Evolutionary conservation across 2,113 vertebrate genomes (phyloP), one percentile per base, ranked within the genome.

Genomic region (Raja brachyura): DNA sequence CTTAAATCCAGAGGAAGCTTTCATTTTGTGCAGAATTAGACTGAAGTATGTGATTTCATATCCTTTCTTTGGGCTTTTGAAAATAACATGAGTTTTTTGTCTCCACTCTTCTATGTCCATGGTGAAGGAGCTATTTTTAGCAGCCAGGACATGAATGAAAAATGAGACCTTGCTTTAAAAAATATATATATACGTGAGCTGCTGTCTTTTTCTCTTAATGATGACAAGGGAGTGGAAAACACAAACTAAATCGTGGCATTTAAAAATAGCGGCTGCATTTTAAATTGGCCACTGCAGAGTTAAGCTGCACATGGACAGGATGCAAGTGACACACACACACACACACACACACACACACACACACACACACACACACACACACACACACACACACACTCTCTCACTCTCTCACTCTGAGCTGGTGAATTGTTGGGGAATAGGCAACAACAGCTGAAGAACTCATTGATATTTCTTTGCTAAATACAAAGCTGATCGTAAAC

Each of bases 251-350:
- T 63, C 83, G 31, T 88, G 59, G 83, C 83, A 88, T 18, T 88
- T 88, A 88, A 86, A 83, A 86, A 66, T 59, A 88, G 28, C 59
- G 48, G 83, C 28, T 88, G 83, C 59, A 18, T 88, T 88, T 88
- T 66, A 88, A 88, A 63, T 88, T 88, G 83, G 59, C 18, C 59
- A n/a, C 83, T 88, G 13, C 14, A n/a, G 63, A 88, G 31, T 11
- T 59, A 61, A 66, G 14, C 33, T 9, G 31, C n/a, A 77, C 83
- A 68, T 68, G 10, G 66, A 68, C 66, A 66, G 9, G 10, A 10
- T 68, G 11, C 66, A 68, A 16, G 16, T 68, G 7, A 68, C 11
- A 10, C 16, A 86, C 3, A n/a, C 54, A 59, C 13, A 3, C 81
- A 86, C 56, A 83, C 48, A 61, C 56, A 61, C 25, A 14, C 48